Conservation (phyloP, 2,888 invertebrate genomes). For the Sericinus montela region DNA sequence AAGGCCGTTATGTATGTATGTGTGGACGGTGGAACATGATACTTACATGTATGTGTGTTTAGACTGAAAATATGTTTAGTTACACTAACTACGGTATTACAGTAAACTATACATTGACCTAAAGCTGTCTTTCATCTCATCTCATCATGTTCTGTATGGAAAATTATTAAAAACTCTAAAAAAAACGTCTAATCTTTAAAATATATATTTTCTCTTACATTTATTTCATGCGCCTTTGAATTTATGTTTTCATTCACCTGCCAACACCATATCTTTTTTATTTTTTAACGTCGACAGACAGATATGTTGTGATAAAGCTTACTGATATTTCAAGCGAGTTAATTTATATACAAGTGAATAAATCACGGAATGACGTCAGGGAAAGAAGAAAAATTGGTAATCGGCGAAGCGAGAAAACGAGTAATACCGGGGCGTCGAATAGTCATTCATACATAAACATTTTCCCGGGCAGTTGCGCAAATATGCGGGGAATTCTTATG, state of each 20-base stretch:
- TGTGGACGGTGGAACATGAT: no score
- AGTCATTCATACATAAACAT: constrained; percentile 26
- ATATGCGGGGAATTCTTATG: constrained; percentile 49
- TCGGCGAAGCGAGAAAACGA: constrained; percentile 9
- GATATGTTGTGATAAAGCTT: constrained; percentile 1
- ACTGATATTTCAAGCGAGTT: constrained; percentile 7
- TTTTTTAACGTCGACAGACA: constrained; percentile 3
- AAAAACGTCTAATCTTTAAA: no score
- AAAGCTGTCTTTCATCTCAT: no score
- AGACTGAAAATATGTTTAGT: no score
- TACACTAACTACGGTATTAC: no score
- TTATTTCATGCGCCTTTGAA: no score
- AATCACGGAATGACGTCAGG: constrained; percentile 15
- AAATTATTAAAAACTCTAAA: no score
- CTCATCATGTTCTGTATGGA: no score
- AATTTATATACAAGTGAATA: constrained; percentile 10
- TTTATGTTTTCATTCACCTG: not conserved
- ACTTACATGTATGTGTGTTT: no score
- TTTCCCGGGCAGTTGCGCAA: constrained; percentile 41
- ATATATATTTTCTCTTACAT: no score
- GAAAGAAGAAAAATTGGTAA: constrained; percentile 1
- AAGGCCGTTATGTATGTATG: no score
- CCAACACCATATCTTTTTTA: constrained; percentile 3
- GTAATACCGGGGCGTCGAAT: not conserved
- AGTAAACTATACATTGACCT: no score